phyloP scores from a whole-genome alignment of 1,140 invertebrate species.

The Drosophila serrata region DNA sequence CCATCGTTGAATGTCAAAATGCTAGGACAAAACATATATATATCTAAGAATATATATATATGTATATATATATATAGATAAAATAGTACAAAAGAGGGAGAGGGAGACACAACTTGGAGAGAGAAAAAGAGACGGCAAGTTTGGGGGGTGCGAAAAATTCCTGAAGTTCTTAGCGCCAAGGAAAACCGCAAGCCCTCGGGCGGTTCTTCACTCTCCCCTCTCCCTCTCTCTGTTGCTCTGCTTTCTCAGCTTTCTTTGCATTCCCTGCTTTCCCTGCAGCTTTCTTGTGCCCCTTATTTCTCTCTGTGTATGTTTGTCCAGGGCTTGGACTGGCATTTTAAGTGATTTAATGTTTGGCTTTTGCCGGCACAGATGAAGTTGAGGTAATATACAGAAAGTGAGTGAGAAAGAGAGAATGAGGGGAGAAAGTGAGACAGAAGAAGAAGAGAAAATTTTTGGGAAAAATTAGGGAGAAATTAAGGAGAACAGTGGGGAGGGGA shows the following conservation, averaged over 20 bases:
- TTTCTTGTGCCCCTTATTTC: background rate
- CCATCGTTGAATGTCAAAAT: slow-evolving; percentile 57
- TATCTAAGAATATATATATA: slow-evolving; percentile 11
- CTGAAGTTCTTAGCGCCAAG: slow-evolving; percentile 63
- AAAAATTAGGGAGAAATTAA: slow-evolving; percentile 29
- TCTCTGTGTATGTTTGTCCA: slow-evolving; percentile 67
- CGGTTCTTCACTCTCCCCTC: background rate
- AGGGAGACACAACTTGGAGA: background rate
- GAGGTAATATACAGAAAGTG: slow-evolving; percentile 22
- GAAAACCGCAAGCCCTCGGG: slow-evolving; percentile 54
- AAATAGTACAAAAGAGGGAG: slow-evolving; percentile 25
- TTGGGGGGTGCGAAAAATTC: slow-evolving; percentile 51
- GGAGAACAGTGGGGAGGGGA: background rate
- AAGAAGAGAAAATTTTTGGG: background rate
- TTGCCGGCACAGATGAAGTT: slow-evolving; percentile 59
- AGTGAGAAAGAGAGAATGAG: too few relatives aligned
- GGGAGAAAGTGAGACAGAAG: too few relatives aligned
- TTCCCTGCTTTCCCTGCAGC: background rate
- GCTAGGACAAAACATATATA: slow-evolving; percentile 34
- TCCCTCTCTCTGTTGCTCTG: too few relatives aligned
- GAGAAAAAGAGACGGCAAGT: background rate
- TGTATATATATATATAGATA: slow-evolving; percentile 21
- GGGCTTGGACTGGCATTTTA: slow-evolving; percentile 76
- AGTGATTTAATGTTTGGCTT: slow-evolving; percentile 82
- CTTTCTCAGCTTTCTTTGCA: background rate